Conservation (phyloP, 1,140 invertebrate genomes). For the Copidosoma floridanum region DNA sequence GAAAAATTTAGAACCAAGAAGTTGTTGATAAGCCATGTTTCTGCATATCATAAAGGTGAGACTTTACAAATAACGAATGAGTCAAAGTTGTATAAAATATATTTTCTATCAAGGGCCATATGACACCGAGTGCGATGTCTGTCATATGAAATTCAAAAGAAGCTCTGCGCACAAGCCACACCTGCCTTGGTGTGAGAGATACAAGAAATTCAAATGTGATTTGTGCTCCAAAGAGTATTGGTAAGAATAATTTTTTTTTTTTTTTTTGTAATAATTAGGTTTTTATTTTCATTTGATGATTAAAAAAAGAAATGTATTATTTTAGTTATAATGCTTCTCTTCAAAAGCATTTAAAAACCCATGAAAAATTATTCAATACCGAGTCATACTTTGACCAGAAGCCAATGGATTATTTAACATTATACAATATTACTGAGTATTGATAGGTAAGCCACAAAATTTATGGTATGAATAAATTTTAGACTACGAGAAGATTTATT, state of each 20-base stretch:
- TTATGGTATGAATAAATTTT: too few relatives aligned
- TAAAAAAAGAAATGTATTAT: too few relatives aligned
- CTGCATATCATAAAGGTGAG: constrained; percentile 21
- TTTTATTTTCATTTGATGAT: too few relatives aligned
- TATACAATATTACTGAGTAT: too few relatives aligned
- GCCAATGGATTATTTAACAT: too few relatives aligned
- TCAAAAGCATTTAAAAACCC: constrained; percentile 31
- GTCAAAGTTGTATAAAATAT: background rate
- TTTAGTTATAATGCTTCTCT: constrained; percentile 37
- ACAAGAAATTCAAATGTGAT: constrained; percentile 25
- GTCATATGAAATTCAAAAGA: constrained; percentile 30
- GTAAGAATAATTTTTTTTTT: too few relatives aligned
- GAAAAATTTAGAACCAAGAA: constrained; percentile 22
- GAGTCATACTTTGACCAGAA: too few relatives aligned
- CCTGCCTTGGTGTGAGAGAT: constrained; percentile 21
- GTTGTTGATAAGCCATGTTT: constrained; percentile 18
- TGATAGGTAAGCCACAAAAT: too few relatives aligned
- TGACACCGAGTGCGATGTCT: constrained; percentile 31
- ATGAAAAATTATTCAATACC: too few relatives aligned
- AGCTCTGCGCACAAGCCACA: constrained; percentile 35
- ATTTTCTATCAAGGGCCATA: constrained; percentile 28
- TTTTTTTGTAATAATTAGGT: too few relatives aligned
- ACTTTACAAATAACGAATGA: background rate
- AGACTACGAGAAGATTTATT: too few relatives aligned
- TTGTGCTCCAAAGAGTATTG: constrained; percentile 33